phyloP scores from a whole-genome alignment of 2,797 vertebrate genomes.

The Tokudaia tokunoshimensis region DNA sequence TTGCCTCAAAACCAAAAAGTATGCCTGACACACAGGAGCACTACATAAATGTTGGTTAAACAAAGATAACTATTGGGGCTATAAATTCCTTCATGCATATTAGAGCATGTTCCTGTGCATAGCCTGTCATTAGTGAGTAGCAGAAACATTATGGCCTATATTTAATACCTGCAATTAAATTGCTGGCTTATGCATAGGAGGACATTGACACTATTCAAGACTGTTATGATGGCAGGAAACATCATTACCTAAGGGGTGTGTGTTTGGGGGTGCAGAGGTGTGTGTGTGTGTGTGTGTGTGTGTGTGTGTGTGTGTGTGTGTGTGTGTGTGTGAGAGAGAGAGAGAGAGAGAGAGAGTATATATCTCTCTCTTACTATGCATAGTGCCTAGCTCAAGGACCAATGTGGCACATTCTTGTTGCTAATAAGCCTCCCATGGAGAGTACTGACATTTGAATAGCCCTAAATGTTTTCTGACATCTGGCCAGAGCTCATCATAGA shows the following conservation, averaged over 20 bases:
- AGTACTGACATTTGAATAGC: conserved; percentile 60
- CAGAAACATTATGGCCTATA: conserved; percentile 19
- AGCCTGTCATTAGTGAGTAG: conserved; percentile 33
- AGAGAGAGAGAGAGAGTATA: background rate
- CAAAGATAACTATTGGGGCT: conserved; percentile 20
- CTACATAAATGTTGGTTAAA: conserved; percentile 52
- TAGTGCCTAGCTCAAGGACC: conserved; percentile 50
- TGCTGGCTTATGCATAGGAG: conserved; percentile 23
- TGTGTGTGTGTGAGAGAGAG: background rate
- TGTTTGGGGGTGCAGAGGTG: background rate
- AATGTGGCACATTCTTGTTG: conserved; percentile 30
- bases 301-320: background rate
- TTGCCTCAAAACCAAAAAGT: background rate
- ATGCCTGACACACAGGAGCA: background rate
- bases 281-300: background rate
- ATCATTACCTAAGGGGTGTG: background rate
- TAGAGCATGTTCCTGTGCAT: conserved; percentile 8
- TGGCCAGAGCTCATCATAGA: conserved; percentile 63
- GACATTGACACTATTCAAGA: background rate
- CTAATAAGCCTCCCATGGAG: conserved; percentile 72
- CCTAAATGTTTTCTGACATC: conserved; percentile 72
- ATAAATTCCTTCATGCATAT: conserved; percentile 17
- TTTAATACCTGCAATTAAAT: conserved; percentile 62
- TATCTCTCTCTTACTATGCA: background rate
- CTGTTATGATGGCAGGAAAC: conserved; percentile 3